Conservation (phyloP, 2,797 vertebrate species). For the Erpetoichthys calabaricus region DNA sequence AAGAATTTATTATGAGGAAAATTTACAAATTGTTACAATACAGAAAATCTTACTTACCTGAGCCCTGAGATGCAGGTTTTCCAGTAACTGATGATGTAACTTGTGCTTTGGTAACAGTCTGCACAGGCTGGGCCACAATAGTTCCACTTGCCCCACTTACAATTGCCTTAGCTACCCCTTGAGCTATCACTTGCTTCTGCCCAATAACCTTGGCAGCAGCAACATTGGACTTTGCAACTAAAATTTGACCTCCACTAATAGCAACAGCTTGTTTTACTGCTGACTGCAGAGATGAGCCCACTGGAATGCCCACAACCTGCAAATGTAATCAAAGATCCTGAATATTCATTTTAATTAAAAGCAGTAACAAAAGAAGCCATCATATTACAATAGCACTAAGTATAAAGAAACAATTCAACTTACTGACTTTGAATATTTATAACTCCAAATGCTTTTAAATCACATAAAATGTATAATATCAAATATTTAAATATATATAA, state of each 20-base stretch:
- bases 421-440: no score
- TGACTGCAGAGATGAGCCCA: conserved; percentile 74
- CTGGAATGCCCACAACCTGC: conserved; percentile 81
- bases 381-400: no score
- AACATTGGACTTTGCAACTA: conserved; percentile 82
- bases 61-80: conserved; percentile 78
- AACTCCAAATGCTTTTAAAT: no score
- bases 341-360: no score
- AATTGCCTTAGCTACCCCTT: conserved; percentile 92
- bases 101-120: conserved; percentile 60
- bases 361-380: no score
- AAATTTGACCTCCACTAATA: conserved; percentile 86
- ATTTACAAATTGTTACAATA: no score
- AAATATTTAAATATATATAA: no score
- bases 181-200: conserved; percentile 86
- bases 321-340: conserved; percentile 4
- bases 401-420: no score
- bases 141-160: conserved; percentile 70
- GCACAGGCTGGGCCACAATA: conserved; percentile 69
- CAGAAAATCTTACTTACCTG: conserved; percentile 28
- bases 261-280: conserved; percentile 85
- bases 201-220: conserved; percentile 74
- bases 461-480: no score
- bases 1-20: no score
- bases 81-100: conserved; percentile 55